phyloP scores from a whole-genome alignment of 2,888 invertebrate species.

The Ennomos quercinarius region DNA sequence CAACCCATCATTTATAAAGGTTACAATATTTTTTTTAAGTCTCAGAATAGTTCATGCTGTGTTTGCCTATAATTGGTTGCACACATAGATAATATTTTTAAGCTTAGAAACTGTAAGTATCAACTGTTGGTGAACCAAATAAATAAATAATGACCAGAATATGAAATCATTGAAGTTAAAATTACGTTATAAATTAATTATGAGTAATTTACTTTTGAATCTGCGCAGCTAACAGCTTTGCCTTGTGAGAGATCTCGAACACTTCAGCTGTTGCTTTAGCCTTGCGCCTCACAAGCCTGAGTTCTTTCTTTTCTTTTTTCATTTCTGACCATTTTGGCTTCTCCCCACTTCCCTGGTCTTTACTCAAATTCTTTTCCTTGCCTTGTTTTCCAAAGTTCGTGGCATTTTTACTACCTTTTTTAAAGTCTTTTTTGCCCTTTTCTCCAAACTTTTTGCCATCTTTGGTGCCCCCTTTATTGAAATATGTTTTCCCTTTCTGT shows the following conservation, averaged over 20 bases:
- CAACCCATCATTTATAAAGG: too few relatives aligned
- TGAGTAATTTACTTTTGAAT: conserved; percentile 67
- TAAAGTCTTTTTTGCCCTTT: conserved; percentile 35
- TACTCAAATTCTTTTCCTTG: conserved; percentile 38
- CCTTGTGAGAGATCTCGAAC: conserved; percentile 78
- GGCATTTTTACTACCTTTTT: conserved; percentile 35
- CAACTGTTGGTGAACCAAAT: too few relatives aligned
- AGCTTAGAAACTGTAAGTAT: too few relatives aligned
- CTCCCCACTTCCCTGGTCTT: conserved; percentile 55
- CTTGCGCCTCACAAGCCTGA: conserved; percentile 87
- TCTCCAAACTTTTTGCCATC: conserved; percentile 29
- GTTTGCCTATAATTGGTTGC: too few relatives aligned
- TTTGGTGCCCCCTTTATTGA: conserved; percentile 33
- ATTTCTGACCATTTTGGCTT: conserved; percentile 90
- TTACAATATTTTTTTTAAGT: too few relatives aligned
- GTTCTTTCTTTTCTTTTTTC: conserved; percentile 90
- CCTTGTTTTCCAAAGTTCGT: conserved; percentile 34
- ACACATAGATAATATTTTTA: too few relatives aligned
- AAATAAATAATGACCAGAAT: too few relatives aligned
- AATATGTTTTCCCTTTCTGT: conserved; percentile 30
- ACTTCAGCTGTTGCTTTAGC: conserved; percentile 80
- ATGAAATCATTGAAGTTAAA: neutral
- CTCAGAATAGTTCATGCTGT: too few relatives aligned
- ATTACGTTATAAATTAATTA: conserved; percentile 3
- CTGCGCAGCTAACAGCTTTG: conserved; percentile 74